Conservation (phyloP, 2,113 vertebrate genomes). For the Galemys pyrenaicus region DNA sequence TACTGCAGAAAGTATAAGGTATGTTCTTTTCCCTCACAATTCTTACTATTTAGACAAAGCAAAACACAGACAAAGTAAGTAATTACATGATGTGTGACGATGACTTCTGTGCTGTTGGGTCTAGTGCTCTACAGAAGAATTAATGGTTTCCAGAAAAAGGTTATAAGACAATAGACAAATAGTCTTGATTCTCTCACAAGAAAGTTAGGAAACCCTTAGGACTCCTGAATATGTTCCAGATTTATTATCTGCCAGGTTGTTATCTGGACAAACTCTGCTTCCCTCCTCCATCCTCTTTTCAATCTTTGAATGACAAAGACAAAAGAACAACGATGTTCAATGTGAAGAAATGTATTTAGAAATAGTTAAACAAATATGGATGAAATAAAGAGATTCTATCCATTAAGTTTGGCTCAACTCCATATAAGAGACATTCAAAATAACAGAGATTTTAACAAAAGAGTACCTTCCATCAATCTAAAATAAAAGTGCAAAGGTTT, state of each 20-base stretch:
- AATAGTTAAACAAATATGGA: background rate
- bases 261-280: background rate
- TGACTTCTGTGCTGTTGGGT: background rate
- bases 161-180: background rate
- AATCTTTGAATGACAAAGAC: background rate
- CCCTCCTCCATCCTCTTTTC: background rate
- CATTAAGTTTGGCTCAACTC: background rate
- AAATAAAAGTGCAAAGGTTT: background rate
- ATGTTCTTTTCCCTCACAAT: background rate
- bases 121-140: background rate
- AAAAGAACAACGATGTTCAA: background rate
- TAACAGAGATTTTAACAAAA: background rate
- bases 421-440: constrained; percentile 12
- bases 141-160: background rate
- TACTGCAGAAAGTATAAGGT: background rate
- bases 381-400: background rate
- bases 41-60: background rate
- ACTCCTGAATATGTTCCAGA: background rate
- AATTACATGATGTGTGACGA: background rate
- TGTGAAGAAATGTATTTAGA: background rate
- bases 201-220: background rate
- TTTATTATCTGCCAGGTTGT: background rate
- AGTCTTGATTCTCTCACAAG: background rate
- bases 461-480: background rate
- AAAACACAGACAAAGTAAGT: background rate